Evolutionary conservation across 2,888 invertebrate species (phyloP), one percentile per base, ranked within the genome.

Genomic region (Aproaerema taeniolella): DNA sequence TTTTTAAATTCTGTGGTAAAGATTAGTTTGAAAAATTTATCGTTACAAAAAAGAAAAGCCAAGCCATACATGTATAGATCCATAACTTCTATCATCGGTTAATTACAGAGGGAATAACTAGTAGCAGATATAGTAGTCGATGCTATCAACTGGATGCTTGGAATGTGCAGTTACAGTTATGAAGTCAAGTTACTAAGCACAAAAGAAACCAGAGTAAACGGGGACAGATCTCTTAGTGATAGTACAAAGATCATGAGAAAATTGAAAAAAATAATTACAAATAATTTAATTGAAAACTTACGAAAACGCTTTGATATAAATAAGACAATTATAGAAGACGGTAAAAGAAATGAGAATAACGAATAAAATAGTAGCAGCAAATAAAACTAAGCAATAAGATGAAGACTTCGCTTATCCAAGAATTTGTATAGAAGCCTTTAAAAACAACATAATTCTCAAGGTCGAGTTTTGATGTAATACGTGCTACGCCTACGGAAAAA

Each of bases 101-200:
- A n/a, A n/a, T n/a, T n/a, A n/a, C n/a, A n/a, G n/a, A n/a, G n/a
- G n/a, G n/a, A n/a, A n/a, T n/a, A n/a, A n/a, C n/a, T n/a, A n/a
- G n/a, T n/a, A n/a, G n/a, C n/a, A n/a, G n/a, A n/a, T n/a, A n/a
- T n/a, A n/a, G n/a, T n/a, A n/a, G n/a, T n/a, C n/a, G n/a, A n/a
- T n/a, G n/a, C 57, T 67, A 66, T 67, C 63, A 64, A 67, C 59
- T 67, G 61, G 57, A 46, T 58, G 56, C 49, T 49, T 52, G 71
- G 76, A 73, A 78, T 76, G 71, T 59, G 51, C 53, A 39, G 49
- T 54, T 61, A 66, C 62, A 60, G 64, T 73, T 67, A 70, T 59
- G 54, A 45, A 37, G 30, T 37, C 6, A 30, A 5, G 12, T n/a
- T 12, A 32, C 32, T 44, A 37, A 45, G 42, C 47, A 50, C 47